Percentiles rank a stretch among this genome's conserved stretches.
Conservation (phyloP, 2,888 invertebrate species). For the Chelonus formosanus region DNA sequence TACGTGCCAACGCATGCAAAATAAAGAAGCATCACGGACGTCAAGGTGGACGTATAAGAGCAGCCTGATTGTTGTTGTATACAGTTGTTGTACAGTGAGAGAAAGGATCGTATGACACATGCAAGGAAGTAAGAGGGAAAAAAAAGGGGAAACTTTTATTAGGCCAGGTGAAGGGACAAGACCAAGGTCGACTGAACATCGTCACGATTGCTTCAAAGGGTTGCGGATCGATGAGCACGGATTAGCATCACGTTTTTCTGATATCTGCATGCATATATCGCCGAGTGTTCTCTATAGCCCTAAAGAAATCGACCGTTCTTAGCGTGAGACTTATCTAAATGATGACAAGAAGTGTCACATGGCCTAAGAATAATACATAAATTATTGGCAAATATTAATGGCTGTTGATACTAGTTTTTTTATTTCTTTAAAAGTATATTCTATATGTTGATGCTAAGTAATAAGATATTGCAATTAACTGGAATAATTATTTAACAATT, state of each 20-base stretch:
- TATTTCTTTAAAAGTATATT: too few species aligned
- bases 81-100: slow-evolving; percentile 37
- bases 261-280: slow-evolving; percentile 44
- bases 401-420: too few species aligned
- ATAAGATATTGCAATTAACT: too few species aligned
- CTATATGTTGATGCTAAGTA: too few species aligned
- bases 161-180: slow-evolving; percentile 58
- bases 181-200: slow-evolving; percentile 37
- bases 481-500: too few species aligned
- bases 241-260: slow-evolving; percentile 57
- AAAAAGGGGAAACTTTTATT: slow-evolving; percentile 46
- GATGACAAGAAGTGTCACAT: too few species aligned
- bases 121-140: slow-evolving; percentile 34
- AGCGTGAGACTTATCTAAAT: neutral
- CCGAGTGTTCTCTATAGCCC: neutral
- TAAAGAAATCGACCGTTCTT: neutral
- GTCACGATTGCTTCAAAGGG: slow-evolving; percentile 38
- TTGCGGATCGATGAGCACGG: slow-evolving; percentile 62
- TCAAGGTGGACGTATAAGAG: slow-evolving; percentile 35
- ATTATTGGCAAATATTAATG: too few species aligned
- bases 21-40: slow-evolving; percentile 40
- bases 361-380: too few species aligned
- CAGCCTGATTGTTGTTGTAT: slow-evolving; percentile 6
- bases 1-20: slow-evolving; percentile 61
- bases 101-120: slow-evolving; percentile 53